phyloP scores from a whole-genome alignment of 2,113 vertebrate genomes.

The Hymenochirus boettgeri region DNA sequence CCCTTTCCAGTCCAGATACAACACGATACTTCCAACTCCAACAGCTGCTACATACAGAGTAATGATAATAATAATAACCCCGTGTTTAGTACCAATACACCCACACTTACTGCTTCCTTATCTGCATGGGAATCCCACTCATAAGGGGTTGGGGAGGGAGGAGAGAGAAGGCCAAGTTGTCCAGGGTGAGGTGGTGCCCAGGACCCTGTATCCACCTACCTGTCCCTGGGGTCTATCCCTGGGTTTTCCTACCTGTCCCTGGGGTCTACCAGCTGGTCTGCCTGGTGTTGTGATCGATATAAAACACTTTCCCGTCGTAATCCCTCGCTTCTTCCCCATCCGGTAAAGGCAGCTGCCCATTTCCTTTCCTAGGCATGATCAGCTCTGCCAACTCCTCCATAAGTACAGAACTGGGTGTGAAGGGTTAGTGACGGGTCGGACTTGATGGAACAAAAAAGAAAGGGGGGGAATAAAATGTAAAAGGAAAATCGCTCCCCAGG shows the following conservation, averaged over 20 bases:
- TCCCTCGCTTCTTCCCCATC: conserved; percentile 78
- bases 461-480: too few relatives aligned
- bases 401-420: conserved; percentile 52
- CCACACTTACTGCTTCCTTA: too few relatives aligned
- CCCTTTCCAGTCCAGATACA: conserved; percentile 19
- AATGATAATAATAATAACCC: background rate
- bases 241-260: conserved; percentile 78
- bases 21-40: conserved; percentile 18
- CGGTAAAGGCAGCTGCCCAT: conserved; percentile 78
- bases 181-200: too few relatives aligned
- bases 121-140: too few relatives aligned
- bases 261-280: conserved; percentile 79
- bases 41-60: conserved; percentile 19
- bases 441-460: conserved; percentile 4
- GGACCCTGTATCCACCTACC: too few relatives aligned
- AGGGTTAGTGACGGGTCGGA: conserved; percentile 42
- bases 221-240: conserved; percentile 80
- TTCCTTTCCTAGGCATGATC: conserved; percentile 78
- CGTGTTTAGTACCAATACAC: too few relatives aligned
- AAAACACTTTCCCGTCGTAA: conserved; percentile 79
- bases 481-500: too few relatives aligned
- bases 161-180: too few relatives aligned
- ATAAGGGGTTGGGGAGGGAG: too few relatives aligned
- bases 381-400: conserved; percentile 65
- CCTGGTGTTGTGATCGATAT: conserved; percentile 74